Evolutionary conservation across 2,797 vertebrate genomes (phyloP), one percentile per base, ranked within the genome.

Genomic region (Miichthys miiuy): DNA sequence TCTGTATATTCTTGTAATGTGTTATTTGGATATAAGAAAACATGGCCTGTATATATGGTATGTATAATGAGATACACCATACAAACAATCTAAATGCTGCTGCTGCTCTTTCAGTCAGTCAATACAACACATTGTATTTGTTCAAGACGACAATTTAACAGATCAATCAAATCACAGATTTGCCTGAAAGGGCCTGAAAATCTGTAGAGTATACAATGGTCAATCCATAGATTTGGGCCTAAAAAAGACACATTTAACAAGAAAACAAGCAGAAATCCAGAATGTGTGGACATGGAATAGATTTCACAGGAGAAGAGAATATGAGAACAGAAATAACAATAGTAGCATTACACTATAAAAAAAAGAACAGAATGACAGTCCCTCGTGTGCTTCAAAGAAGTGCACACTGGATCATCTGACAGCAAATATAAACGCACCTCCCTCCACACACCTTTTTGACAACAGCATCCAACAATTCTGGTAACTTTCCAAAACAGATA

Each of bases 1-100:
- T 46, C 46, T 60, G 27, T 60, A n/a, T 67, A 8, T 71, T 58
- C 17, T 18, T 44, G 4, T 41, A 30, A 72, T 66, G 42, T 48
- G 56, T 47, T 18, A 30, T 66, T 47, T 73, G 1, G 46, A 56
- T 51, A 61, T 30, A 55, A 30, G 38, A 57, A 48, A 34, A 56
- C 8, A 61, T 16, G 7, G 34, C 4, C 27, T 62, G 21, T 10
- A 23, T 51, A 16, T 34, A 5, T 30, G 51, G 2, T 44, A 1
- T 20, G 23, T 38, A 55, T 34, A 34, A 56, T 9, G 34, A 38
- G 34, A 38, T 38, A 38, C 9, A 38, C 34, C 34, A 38, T 38
- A 9, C 34, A 38, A 8, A 18, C 6, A 20, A 1, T 46, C 13
- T 64, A 20, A 64, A 64, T 54, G 18, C 11, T 55, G 20, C 41